Evolutionary conservation across 2,888 invertebrate species (phyloP), one percentile per base, ranked within the genome.

Genomic region (Andrena camellia): DNA sequence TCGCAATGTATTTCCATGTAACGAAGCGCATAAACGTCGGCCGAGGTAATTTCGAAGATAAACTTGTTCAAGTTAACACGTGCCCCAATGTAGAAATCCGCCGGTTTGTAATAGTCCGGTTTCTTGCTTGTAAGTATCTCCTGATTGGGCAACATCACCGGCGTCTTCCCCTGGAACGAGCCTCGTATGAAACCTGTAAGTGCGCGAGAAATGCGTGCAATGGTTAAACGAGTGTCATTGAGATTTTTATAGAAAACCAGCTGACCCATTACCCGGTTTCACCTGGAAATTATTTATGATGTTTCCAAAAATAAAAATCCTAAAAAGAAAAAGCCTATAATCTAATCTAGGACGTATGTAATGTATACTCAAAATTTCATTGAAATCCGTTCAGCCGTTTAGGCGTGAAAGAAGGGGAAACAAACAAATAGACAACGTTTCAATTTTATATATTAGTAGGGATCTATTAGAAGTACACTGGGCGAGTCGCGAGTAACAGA

Each of bases 1-100:
- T 96, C 94, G 75, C 96, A 95, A 93, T 98, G 95, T 7, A 96
- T 92, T 93, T 99, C 98, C 98, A 98, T 97, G 91, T 97, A 98
- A 60, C 97, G 95, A 68, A 98, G 94, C 0, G 98, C 97, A 91
- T 97, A 99, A 91, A 97, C 97, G 92, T 99, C 99, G 1, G 98
- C 98, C 1, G 96, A 96, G 0, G 96, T 95, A 42, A 99, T 95
- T 66, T 97, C 94, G 93, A 99, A 99, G 64, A 96, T 94, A 91
- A 97, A 98, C 86, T 96, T 96, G 92, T 97, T 97, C 23, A 99
- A 95, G 57, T 96, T 96, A 62, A 99, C 90, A 62, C 96, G 96
- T 29, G 97, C 97, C 1, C 99, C 99, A 29, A 99, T 96, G 95
- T 96, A 98, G 95, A 99, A 97, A 93, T 99, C 97, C 87, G 96